Evolutionary conservation across 2,797 vertebrate species (phyloP).

Genomic region (Chrosomus eos): DNA sequence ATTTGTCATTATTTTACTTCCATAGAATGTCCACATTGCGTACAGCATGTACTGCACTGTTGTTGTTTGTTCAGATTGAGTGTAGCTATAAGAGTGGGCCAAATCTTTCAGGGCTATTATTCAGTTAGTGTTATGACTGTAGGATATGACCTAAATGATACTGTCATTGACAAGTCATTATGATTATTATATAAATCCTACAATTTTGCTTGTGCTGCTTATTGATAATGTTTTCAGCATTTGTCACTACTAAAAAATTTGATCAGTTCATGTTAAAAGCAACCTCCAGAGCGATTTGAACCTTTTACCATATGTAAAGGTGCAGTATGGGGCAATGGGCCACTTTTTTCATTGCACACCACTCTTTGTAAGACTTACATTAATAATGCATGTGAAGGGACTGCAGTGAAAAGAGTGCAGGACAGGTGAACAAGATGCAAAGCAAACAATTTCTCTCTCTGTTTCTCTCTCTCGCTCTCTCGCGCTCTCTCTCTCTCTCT

Average conservation of each 20-base stretch:
- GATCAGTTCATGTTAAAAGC: neutral
- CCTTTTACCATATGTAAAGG: slow-evolving; percentile 10
- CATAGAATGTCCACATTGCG: neutral
- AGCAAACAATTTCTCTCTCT: slow-evolving; percentile 55
- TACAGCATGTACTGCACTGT: neutral
- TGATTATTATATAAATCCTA: neutral
- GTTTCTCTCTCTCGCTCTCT: slow-evolving; percentile 13
- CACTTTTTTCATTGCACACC: slow-evolving; percentile 59
- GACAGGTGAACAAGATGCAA: slow-evolving; percentile 65
- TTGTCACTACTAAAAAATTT: neutral
- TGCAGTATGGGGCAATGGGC: slow-evolving; percentile 38
- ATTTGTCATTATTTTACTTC: no score
- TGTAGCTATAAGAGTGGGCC: neutral
- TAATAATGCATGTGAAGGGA: slow-evolving; percentile 81
- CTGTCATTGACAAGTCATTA: neutral
- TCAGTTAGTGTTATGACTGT: slow-evolving; percentile 7
- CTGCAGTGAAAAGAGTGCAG: slow-evolving; percentile 73
- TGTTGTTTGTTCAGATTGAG: neutral
- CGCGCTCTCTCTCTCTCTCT: no score
- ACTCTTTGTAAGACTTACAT: slow-evolving; percentile 72
- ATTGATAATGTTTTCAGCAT: neutral
- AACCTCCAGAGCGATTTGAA: neutral
- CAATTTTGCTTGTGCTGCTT: neutral
- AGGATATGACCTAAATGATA: neutral
- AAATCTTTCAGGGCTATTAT: neutral